Base-by-base conservation (phyloP, 2,113 vertebrate species). In the Cnemophilus loriae region DNA sequence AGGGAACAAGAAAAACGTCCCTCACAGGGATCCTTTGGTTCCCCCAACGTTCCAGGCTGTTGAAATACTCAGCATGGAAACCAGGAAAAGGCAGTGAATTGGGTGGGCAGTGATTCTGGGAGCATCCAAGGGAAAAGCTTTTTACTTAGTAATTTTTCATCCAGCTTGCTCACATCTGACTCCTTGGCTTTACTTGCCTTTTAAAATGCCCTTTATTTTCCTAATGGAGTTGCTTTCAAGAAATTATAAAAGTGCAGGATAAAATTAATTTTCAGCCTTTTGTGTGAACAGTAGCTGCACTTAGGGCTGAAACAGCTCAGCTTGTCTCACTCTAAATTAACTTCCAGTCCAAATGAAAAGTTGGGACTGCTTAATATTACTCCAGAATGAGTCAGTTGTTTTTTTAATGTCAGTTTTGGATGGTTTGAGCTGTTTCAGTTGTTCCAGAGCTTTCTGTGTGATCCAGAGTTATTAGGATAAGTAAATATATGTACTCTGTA, bases 21-120 rank as follows among this genome's bases (percentile, higher is more conserved):
- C 8, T 27, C 1, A 0, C 33, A 3, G 26, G 49, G 27, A 2
- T 15, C 30, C n/a, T 67, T 21, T 2, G 2, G 32, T 20, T 13
- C 80, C 30, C 47, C 1, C 1, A 0, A 1, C 16, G 0, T 53
- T 37, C 39, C 65, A 49, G 37, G 52, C 49, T 78, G 35, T 13
- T 53, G 32, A 35, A 80, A 91, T 61, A 55, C 27, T 79, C 32
- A 60, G 3, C 12, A 2, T 3, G 33, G 69, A 49, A n/a, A 53
- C 1, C 46, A 53, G 6, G 4, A 28, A 53, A 32, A 42, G 73
- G 70, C 63, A 28, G 39, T 0, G 16, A 39, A 22, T 11, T 41
- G 67, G 27, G 12, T 12, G 37, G n/a, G 73, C 20, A 49, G 11
- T 1, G 30, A 35, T 76, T 71, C 61, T 67, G 60, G 67, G 42